Conservation (phyloP, 2,888 invertebrate genomes). For the Amiota mariae region DNA sequence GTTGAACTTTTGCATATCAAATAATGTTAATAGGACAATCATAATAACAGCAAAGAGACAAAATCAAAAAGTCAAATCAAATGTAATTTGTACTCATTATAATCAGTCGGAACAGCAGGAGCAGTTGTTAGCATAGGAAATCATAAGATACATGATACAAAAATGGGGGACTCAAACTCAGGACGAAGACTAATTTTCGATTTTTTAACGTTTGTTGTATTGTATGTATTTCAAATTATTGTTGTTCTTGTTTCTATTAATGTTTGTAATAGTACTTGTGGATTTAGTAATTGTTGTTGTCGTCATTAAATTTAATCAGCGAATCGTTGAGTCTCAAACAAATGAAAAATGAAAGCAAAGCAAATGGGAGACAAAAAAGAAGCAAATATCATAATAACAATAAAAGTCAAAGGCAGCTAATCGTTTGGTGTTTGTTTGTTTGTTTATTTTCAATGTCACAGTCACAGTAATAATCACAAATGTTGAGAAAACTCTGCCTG, state of each 20-base stretch:
- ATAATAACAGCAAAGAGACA: conserved; percentile 32
- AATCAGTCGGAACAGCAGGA: conserved; percentile 38
- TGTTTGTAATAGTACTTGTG: conserved; percentile 22
- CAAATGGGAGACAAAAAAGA: no score
- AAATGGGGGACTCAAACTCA: background rate
- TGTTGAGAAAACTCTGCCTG: no score
- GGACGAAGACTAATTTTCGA: conserved; percentile 12
- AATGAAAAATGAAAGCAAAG: background rate
- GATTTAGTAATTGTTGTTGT: conserved; percentile 12
- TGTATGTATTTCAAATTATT: no score
- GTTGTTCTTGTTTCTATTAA: no score
- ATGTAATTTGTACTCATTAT: conserved; percentile 56
- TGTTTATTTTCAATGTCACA: conserved; percentile 44
- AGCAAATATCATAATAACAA: background rate
- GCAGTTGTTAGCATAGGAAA: background rate
- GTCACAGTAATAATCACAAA: conserved; percentile 9
- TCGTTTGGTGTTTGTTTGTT: conserved; percentile 52
- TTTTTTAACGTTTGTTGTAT: conserved; percentile 4
- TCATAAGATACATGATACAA: conserved; percentile 29
- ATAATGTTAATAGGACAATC: no score
- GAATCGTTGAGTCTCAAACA: background rate
- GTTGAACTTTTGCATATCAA: no score
- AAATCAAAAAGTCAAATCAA: conserved; percentile 48
- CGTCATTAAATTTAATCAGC: conserved; percentile 38
- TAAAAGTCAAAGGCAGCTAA: conserved; percentile 45